Percentiles rank a stretch among this genome's conserved stretches.
Evolutionary conservation across 1,140 invertebrate species (phyloP).

Genomic region (Trachymyrmex septentrionalis): DNA sequence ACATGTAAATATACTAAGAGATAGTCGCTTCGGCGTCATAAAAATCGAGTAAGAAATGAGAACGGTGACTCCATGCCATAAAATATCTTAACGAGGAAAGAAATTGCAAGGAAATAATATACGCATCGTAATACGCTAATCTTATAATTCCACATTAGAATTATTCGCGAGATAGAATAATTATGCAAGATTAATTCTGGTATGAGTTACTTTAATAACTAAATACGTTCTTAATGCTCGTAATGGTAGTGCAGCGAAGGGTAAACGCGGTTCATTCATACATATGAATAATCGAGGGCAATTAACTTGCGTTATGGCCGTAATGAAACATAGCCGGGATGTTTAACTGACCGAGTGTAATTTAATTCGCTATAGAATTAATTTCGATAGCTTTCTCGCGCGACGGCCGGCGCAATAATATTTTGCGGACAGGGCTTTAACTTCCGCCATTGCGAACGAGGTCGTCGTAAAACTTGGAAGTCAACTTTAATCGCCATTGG

Average conservation of each 20-base stretch:
- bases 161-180: slow-evolving; percentile 28
- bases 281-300: slow-evolving; percentile 61
- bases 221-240: slow-evolving; percentile 56
- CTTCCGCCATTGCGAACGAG: slow-evolving; percentile 28
- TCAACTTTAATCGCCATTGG: slow-evolving; percentile 44
- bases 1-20: neutral
- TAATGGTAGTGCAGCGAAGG: slow-evolving; percentile 26
- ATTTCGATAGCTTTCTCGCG: slow-evolving; percentile 40
- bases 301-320: slow-evolving; percentile 51
- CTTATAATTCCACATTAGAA: slow-evolving; percentile 33
- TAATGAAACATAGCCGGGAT: slow-evolving; percentile 52
- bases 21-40: neutral
- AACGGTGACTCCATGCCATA: neutral
- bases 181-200: slow-evolving; percentile 39
- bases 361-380: slow-evolving; percentile 60
- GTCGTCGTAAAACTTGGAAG: slow-evolving; percentile 38
- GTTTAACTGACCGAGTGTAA: slow-evolving; percentile 59
- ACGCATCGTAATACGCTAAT: slow-evolving; percentile 15
- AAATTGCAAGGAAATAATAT: slow-evolving; percentile 23
- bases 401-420: slow-evolving; percentile 39
- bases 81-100: neutral
- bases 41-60: neutral
- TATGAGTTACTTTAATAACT: slow-evolving; percentile 45
- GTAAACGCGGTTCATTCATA: slow-evolving; percentile 56
- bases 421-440: slow-evolving; percentile 17